Percentiles rank a stretch among this genome's conserved stretches.
phyloP scores from a whole-genome alignment of 1,140 invertebrate genomes.

The Lasioglossum baleicum region DNA sequence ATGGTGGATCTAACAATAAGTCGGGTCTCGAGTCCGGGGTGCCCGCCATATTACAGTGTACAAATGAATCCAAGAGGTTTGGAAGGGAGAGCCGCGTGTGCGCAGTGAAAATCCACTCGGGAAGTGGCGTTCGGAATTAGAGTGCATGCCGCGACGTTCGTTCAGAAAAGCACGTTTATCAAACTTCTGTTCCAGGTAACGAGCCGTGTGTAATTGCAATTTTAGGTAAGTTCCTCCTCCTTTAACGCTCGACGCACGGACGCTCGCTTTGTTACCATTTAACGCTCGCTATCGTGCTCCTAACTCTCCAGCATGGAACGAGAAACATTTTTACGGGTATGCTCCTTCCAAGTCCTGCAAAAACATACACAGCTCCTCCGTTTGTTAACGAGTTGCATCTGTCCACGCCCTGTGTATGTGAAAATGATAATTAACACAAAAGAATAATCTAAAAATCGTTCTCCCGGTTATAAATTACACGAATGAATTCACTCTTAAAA shows the following conservation, averaged over 20 bases:
- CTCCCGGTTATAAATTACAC: no score
- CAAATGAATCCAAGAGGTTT: conserved; percentile 37
- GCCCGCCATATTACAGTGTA: conserved; percentile 23
- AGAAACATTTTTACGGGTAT: background rate
- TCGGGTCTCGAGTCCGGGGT: conserved; percentile 1
- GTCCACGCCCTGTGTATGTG: no score
- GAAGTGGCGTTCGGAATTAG: conserved; percentile 55
- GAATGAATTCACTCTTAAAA: no score
- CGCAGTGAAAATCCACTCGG: conserved; percentile 39
- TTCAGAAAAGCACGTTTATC: conserved; percentile 48
- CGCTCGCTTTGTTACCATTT: background rate
- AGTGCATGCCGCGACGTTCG: conserved; percentile 51
- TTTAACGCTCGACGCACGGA: background rate
- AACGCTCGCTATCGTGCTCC: background rate
- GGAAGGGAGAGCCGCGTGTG: conserved; percentile 54
- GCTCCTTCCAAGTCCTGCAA: background rate
- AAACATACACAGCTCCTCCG: background rate
- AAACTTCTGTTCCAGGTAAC: conserved; percentile 46
- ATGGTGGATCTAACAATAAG: conserved; percentile 32
- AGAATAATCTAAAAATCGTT: no score
- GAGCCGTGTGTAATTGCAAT: conserved; percentile 21
- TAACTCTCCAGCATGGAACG: background rate
- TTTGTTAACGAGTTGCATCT: no score
- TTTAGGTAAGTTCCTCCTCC: conserved; percentile 48
- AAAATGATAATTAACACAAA: no score